Evolutionary conservation across 1,140 invertebrate genomes (phyloP).

Genomic region (Drosophila setifemur): DNA sequence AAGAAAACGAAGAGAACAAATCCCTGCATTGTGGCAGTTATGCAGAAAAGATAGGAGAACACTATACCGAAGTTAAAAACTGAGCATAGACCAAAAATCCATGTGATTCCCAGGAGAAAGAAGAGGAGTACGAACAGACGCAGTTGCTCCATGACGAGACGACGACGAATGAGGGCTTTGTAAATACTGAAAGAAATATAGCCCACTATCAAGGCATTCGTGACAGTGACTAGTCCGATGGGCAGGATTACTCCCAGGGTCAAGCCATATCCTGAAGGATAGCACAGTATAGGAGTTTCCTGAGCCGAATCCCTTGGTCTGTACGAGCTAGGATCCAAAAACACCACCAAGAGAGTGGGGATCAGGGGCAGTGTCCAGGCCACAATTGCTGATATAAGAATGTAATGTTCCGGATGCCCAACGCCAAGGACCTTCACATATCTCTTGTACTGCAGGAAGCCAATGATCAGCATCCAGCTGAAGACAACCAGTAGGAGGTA

Average conservation of each 20-base stretch:
- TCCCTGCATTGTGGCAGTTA: constrained; percentile 86
- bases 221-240: constrained; percentile 83
- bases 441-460: constrained; percentile 85
- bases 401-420: constrained; percentile 83
- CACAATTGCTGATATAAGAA: constrained; percentile 83
- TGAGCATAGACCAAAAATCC: constrained; percentile 86
- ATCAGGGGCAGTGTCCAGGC: constrained; percentile 84
- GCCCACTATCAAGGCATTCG: constrained; percentile 84
- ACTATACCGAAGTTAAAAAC: constrained; percentile 83
- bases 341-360: constrained; percentile 83
- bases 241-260: constrained; percentile 84
- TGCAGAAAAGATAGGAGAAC: constrained; percentile 86
- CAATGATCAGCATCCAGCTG: constrained; percentile 87
- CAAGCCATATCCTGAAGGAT: constrained; percentile 84
- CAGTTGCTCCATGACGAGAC: constrained; percentile 84
- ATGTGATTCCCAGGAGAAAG: constrained; percentile 86
- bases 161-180: constrained; percentile 83
- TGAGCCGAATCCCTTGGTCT: constrained; percentile 50
- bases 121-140: constrained; percentile 85
- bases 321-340: constrained; percentile 83
- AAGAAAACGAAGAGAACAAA: constrained; percentile 87
- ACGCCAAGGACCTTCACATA: constrained; percentile 85
- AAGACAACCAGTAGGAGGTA: constrained; percentile 86
- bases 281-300: constrained; percentile 83
- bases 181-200: constrained; percentile 84